A percentile compares a stretch with the other conserved stretches of the same genome.
Evolutionary conservation across 1,140 invertebrate species (phyloP).

Genomic region (Potamilus streckersoni): DNA sequence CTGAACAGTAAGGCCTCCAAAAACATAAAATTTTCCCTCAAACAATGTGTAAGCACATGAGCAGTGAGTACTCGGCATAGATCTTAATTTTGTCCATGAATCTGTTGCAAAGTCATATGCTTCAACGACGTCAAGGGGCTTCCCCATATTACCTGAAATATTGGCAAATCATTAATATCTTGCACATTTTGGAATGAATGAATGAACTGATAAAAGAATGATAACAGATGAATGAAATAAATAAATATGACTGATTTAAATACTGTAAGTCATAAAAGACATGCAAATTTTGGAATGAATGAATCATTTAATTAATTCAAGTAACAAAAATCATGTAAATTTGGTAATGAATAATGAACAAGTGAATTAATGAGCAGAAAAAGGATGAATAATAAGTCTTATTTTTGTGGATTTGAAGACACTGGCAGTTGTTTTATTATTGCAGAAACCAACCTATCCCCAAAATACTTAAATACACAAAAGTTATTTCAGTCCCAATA

Average conservation of each 20-base stretch:
- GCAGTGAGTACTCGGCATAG: conserved; percentile 56
- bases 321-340: too few relatives aligned
- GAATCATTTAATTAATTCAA: too few relatives aligned
- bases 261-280: conserved; percentile 3
- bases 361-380: too few relatives aligned
- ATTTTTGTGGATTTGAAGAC: too few relatives aligned
- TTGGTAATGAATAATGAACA: too few relatives aligned
- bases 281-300: background rate
- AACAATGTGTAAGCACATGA: conserved; percentile 58
- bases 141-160: conserved; percentile 58
- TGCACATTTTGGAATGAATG: background rate
- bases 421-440: too few relatives aligned
- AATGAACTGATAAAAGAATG: background rate
- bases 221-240: conserved; percentile 1
- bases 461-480: too few relatives aligned
- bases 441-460: too few relatives aligned
- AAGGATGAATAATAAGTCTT: too few relatives aligned
- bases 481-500: too few relatives aligned
- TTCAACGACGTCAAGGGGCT: conserved; percentile 56
- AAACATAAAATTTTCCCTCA: conserved; percentile 51
- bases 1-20: conserved; percentile 57
- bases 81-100: conserved; percentile 47
- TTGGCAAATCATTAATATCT: too few relatives aligned
- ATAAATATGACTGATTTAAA: conserved; percentile 1
- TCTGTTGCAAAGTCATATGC: conserved; percentile 51